Evolutionary conservation across 2,797 vertebrate genomes (phyloP).

Genomic region (Hephaestus fuliginosus): DNA sequence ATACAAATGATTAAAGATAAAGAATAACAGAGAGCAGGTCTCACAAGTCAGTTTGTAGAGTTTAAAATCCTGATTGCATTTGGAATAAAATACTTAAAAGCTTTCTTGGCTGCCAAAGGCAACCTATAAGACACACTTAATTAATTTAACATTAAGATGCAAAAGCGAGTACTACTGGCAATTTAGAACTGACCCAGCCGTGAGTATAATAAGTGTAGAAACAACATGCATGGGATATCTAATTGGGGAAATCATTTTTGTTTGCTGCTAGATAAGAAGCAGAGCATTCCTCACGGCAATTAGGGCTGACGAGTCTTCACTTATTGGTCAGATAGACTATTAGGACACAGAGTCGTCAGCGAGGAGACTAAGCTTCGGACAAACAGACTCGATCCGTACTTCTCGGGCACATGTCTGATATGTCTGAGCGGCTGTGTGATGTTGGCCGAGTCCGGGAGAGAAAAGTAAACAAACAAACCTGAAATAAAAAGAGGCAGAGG

Average conservation of each 20-base stretch:
- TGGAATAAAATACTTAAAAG: slow-evolving; percentile 14
- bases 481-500: slow-evolving; percentile 49
- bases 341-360: neutral
- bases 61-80: slow-evolving; percentile 37
- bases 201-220: slow-evolving; percentile 36
- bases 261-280: slow-evolving; percentile 38
- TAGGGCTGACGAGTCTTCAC: slow-evolving; percentile 5
- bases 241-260: slow-evolving; percentile 41
- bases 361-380: slow-evolving; percentile 23
- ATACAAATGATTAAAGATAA: slow-evolving; percentile 5
- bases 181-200: slow-evolving; percentile 46
- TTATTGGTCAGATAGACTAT: slow-evolving; percentile 2
- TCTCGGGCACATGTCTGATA: slow-evolving; percentile 25
- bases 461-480: slow-evolving; percentile 52
- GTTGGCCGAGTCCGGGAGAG: slow-evolving; percentile 24
- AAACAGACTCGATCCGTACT: slow-evolving; percentile 40
- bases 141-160: slow-evolving; percentile 48
- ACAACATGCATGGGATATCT: slow-evolving; percentile 28
- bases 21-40: slow-evolving; percentile 20
- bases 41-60: slow-evolving; percentile 22
- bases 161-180: slow-evolving; percentile 30
- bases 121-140: slow-evolving; percentile 26
- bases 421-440: slow-evolving; percentile 43
- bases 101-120: slow-evolving; percentile 30
- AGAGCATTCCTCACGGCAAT: slow-evolving; percentile 3